These are phyloP conservation scores for Nasonia vitripennis DNA, from an alignment of 1,140 invertebrate genomes.

Conservation along the genomic window DNA sequence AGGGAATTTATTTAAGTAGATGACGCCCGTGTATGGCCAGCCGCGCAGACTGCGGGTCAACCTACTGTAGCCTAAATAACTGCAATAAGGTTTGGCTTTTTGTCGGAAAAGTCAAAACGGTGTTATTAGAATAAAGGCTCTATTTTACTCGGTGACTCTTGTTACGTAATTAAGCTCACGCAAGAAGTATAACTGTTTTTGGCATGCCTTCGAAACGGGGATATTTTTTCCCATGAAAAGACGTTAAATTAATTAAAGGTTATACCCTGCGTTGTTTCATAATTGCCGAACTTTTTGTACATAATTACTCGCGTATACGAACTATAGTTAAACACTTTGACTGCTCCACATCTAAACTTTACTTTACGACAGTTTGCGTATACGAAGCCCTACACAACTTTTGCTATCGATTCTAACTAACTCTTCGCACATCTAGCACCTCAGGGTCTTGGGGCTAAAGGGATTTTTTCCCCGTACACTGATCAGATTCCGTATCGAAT, in stretches of 20 bases:
- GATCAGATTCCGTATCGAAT: background rate
- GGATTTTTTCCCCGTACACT: background rate
- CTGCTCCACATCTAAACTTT: background rate
- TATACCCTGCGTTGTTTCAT: background rate
- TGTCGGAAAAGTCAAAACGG: too few relatives aligned
- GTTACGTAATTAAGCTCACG: too few relatives aligned
- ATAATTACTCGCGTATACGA: background rate
- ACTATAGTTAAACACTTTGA: background rate
- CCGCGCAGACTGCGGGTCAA: too few relatives aligned
- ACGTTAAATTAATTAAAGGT: background rate
- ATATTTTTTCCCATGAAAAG: background rate
- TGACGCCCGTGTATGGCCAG: background rate
- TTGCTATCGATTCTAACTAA: background rate
- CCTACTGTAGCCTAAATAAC: too few relatives aligned
- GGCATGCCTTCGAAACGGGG: background rate
- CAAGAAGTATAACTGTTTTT: too few relatives aligned
- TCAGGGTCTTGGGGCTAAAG: background rate
- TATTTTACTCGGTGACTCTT: too few relatives aligned
- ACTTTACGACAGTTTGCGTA: background rate
- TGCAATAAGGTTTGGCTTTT: too few relatives aligned
- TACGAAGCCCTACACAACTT: background rate
- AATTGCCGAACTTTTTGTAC: background rate
- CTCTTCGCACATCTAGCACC: background rate
- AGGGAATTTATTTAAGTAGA: background rate
- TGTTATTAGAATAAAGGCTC: too few relatives aligned